phyloP scores from a whole-genome alignment of 1,140 invertebrate genomes.

The Leptopilina boulardi region DNA sequence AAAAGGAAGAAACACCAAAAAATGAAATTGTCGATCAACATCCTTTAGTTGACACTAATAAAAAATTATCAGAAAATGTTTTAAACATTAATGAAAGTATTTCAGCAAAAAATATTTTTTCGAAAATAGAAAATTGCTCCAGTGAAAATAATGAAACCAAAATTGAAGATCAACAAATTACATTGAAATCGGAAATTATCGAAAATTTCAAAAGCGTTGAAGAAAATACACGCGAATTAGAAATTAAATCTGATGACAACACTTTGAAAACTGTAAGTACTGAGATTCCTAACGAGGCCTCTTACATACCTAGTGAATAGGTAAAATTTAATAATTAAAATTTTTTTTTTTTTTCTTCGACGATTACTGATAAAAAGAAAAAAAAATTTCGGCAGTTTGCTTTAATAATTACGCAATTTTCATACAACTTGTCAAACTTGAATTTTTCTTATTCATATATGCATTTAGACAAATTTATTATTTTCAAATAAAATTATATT shows the following conservation, averaged over 20 bases:
- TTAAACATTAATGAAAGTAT: neutral
- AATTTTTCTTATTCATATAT: neutral
- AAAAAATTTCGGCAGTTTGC: neutral
- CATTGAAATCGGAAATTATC: neutral
- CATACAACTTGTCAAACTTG: neutral
- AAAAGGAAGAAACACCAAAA: no score
- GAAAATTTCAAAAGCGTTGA: neutral
- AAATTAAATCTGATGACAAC: neutral
- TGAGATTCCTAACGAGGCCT: neutral
- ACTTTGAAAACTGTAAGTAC: neutral
- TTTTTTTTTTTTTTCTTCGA: neutral
- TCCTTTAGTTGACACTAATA: no score
- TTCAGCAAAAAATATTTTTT: neutral
- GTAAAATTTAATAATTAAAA: neutral
- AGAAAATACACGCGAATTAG: neutral
- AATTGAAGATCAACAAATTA: neutral
- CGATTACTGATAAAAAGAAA: neutral
- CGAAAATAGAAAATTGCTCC: neutral
- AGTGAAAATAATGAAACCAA: neutral
- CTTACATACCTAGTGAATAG: neutral
- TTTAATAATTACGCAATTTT: conserved; percentile 2
- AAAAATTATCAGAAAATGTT: neutral
- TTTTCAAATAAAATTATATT: neutral
- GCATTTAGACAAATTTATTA: conserved; percentile 16
- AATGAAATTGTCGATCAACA: no score